Evolutionary conservation across 2,113 vertebrate genomes (phyloP).

Genomic region (Crypturellus undulatus): DNA sequence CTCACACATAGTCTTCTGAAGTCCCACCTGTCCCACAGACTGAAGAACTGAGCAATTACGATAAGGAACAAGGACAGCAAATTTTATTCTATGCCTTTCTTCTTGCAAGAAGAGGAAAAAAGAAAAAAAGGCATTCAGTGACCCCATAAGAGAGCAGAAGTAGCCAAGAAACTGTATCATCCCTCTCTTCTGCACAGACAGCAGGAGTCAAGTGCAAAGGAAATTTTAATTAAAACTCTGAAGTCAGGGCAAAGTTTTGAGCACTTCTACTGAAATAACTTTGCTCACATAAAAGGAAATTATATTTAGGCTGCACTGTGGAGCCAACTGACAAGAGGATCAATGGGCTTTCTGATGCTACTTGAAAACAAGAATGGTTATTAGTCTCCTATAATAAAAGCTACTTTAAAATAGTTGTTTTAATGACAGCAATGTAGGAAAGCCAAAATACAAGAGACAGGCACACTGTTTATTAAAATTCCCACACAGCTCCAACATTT

Average conservation of each 20-base stretch:
- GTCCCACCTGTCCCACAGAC: background rate
- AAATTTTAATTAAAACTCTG: slow-evolving; percentile 41
- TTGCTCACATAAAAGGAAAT: slow-evolving; percentile 9
- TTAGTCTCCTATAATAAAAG: background rate
- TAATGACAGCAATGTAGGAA: background rate
- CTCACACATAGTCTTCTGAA: fast-evolving
- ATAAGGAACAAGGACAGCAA: background rate
- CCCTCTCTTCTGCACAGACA: background rate
- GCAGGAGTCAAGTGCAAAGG: slow-evolving; percentile 9
- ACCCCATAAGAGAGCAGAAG: background rate
- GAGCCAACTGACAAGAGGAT: background rate
- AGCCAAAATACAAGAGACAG: background rate
- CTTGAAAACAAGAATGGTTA: background rate
- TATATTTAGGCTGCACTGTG: slow-evolving; percentile 21
- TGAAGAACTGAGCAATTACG: background rate
- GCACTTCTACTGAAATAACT: slow-evolving; percentile 18
- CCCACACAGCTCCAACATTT: background rate
- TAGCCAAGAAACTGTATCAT: background rate
- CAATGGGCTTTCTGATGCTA: background rate
- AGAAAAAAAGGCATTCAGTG: background rate
- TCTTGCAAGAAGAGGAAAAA: background rate
- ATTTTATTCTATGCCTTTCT: background rate
- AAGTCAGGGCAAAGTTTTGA: slow-evolving; percentile 28
- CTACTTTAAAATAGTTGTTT: background rate
- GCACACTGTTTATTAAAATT: background rate